These are phyloP conservation scores for Peromyscus californicus DNA, from an alignment of 2,113 vertebrate species.

Conservation along the genomic window DNA sequence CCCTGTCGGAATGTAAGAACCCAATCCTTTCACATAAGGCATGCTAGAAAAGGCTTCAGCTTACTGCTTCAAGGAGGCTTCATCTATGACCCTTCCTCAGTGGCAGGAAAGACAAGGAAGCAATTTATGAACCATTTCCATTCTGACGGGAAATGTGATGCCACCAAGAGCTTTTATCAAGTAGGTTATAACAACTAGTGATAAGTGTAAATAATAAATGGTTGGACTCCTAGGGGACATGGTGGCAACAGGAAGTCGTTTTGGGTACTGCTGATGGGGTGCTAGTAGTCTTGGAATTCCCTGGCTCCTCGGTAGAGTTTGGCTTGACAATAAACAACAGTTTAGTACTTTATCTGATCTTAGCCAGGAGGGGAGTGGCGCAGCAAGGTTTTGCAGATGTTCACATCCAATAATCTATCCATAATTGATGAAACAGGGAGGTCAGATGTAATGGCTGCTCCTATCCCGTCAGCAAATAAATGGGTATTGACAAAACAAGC, in stretches of 20 bases:
- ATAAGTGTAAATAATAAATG: constrained; percentile 98
- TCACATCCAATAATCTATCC: constrained; percentile 99
- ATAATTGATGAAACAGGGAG: constrained; percentile 99
- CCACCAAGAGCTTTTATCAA: constrained; percentile 95
- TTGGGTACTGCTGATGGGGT: constrained; percentile 93
- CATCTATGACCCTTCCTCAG: constrained; percentile 80
- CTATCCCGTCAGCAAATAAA: constrained; percentile 99
- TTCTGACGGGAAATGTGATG: constrained; percentile 89
- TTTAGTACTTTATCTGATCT: constrained; percentile 99
- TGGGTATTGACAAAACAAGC: constrained; percentile 99
- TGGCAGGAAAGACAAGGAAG: constrained; percentile 90
- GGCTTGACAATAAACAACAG: constrained; percentile 99
- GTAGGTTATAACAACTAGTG: constrained; percentile 94
- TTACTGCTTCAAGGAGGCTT: constrained; percentile 77
- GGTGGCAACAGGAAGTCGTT: constrained; percentile 90
- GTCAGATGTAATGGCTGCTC: constrained; percentile 99
- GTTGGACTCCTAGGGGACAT: constrained; percentile 90
- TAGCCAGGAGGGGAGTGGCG: constrained; percentile 97
- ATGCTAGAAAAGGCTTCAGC: constrained; percentile 55
- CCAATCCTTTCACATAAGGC: constrained; percentile 83
- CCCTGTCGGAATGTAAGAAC: constrained; percentile 64
- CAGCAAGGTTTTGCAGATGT: constrained; percentile 98
- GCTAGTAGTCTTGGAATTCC: constrained; percentile 92
- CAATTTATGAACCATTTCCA: constrained; percentile 88
- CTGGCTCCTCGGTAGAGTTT: constrained; percentile 95